Evolutionary conservation across 2,113 vertebrate genomes (phyloP).

Genomic region (Gorsachius goisagi): DNA sequence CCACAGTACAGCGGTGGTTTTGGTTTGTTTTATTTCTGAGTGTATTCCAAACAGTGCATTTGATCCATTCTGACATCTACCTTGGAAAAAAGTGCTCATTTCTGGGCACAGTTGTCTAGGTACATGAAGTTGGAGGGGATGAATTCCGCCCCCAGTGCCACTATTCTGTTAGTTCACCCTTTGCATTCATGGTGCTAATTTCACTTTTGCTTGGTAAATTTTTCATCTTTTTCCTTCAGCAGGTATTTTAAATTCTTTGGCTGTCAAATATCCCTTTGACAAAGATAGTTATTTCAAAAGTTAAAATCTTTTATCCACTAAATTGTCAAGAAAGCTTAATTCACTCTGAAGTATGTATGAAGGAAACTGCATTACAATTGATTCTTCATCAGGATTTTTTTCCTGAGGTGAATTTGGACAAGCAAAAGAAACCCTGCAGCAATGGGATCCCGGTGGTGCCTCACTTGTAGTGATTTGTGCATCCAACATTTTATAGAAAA

Average conservation of each 20-base stretch:
- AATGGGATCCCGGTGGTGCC: background rate
- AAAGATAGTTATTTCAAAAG: background rate
- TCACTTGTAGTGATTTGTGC: background rate
- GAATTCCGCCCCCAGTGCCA: background rate
- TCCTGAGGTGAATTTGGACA: background rate
- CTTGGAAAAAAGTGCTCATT: background rate
- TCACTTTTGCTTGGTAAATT: background rate
- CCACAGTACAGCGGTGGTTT: background rate
- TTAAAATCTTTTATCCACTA: background rate
- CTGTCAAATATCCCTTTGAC: background rate
- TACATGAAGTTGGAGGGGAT: background rate
- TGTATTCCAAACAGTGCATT: background rate
- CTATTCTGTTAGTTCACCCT: background rate
- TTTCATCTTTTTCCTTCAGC: background rate
- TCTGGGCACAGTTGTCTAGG: background rate
- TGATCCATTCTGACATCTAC: background rate
- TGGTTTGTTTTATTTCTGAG: background rate
- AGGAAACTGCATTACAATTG: background rate
- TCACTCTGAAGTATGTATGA: background rate
- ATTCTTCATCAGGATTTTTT: background rate
- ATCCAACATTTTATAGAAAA: background rate
- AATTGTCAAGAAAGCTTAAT: background rate
- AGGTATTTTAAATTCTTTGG: background rate
- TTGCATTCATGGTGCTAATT: background rate
- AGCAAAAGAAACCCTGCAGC: background rate